phyloP scores from a whole-genome alignment of 2,113 vertebrate genomes.

The Fregata magnificens region DNA sequence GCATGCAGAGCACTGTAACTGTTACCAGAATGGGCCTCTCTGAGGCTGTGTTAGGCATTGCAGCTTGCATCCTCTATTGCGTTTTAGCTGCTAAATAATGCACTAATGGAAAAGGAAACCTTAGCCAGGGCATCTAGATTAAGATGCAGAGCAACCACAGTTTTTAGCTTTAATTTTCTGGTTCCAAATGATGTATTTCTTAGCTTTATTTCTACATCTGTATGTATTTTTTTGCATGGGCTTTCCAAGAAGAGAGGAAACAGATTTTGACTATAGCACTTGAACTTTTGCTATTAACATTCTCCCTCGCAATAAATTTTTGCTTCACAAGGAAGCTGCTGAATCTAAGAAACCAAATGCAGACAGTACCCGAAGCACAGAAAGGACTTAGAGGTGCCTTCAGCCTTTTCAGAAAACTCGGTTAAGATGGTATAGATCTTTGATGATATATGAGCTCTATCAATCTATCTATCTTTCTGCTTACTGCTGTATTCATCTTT shows the following conservation, averaged over 20 bases:
- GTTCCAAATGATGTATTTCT: background rate
- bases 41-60: background rate
- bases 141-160: conserved; percentile 26
- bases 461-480: background rate
- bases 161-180: background rate
- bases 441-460: background rate
- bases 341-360: background rate
- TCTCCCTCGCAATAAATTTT: background rate
- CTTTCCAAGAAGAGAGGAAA: background rate
- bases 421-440: background rate
- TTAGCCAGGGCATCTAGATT: background rate
- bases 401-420: background rate
- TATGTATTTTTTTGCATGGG: background rate
- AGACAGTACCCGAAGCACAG: background rate
- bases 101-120: conserved; percentile 44
- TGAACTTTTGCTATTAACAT: background rate
- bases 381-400: background rate
- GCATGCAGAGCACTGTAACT: background rate
- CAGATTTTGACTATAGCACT: background rate
- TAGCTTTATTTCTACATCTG: background rate
- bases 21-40: background rate
- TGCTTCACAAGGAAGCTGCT: background rate
- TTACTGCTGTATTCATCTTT: background rate
- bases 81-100: conserved; percentile 35
- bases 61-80: background rate